phyloP scores from a whole-genome alignment of 2,888 invertebrate genomes.

The Zygothrica quintamaculata region DNA sequence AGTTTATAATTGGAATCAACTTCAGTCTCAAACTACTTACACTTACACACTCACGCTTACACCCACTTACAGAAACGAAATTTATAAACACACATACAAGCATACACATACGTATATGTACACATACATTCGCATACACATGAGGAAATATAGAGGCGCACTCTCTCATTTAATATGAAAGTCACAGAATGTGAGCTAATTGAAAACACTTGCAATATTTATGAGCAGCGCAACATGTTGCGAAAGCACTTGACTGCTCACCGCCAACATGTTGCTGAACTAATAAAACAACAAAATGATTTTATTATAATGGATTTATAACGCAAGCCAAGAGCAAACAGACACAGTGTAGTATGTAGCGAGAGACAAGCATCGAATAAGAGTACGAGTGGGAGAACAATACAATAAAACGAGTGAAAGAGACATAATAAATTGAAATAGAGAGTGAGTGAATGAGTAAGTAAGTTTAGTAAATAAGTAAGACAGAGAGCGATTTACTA shows the following conservation, averaged over 20 bases:
- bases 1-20: conserved; percentile 72
- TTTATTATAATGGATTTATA: conserved; percentile 82
- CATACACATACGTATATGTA: conserved; percentile 2
- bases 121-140: conserved; percentile 8
- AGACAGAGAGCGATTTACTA: conserved; percentile 12
- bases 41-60: conserved; percentile 14
- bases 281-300: conserved; percentile 82
- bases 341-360: conserved; percentile 30
- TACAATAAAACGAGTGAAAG: conserved; percentile 19
- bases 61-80: conserved; percentile 2
- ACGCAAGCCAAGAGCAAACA: conserved; percentile 74
- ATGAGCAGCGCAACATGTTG: conserved; percentile 78
- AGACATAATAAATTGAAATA: conserved; percentile 6
- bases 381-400: conserved; percentile 16
- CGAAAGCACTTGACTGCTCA: conserved; percentile 72
- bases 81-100: conserved; percentile 14
- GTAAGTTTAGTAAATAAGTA: background rate
- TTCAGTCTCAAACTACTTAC: conserved; percentile 33
- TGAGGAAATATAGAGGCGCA: conserved; percentile 42
- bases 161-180: conserved; percentile 77
- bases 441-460: conserved; percentile 4
- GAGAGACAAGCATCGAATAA: conserved; percentile 25
- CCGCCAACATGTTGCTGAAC: conserved; percentile 79
- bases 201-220: conserved; percentile 83
- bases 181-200: conserved; percentile 82